A percentile compares a stretch with the other conserved stretches of the same genome.
Conservation (phyloP, 1,140 invertebrate species). For the Probaryconus sp. region DNA sequence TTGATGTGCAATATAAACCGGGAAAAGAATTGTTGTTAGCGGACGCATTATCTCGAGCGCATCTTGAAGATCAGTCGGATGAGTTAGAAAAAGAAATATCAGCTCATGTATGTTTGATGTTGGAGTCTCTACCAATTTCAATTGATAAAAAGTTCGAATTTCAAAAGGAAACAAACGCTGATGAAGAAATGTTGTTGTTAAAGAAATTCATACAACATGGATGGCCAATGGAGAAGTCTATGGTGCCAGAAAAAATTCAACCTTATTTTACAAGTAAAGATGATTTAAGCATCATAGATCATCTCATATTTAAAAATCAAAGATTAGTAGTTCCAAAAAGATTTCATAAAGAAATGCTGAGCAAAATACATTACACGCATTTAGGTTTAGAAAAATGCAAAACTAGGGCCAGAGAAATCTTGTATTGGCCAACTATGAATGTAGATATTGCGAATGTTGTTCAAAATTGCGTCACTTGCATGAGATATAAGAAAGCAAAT, state of each 20-base stretch:
- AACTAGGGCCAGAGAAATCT: slow-evolving; percentile 57
- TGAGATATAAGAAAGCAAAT: slow-evolving; percentile 59
- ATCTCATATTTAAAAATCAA: slow-evolving; percentile 64
- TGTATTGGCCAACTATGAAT: slow-evolving; percentile 66
- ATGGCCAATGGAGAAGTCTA: slow-evolving; percentile 39
- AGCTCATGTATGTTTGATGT: slow-evolving; percentile 5
- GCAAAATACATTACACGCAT: slow-evolving; percentile 28
- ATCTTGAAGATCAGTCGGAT: not conserved
- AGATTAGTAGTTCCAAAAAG: slow-evolving; percentile 66
- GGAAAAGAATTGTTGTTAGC: slow-evolving; percentile 71
- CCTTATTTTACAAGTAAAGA: slow-evolving; percentile 57
- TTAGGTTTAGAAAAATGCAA: slow-evolving; percentile 43
- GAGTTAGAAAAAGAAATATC: slow-evolving; percentile 12
- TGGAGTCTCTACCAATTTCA: not conserved
- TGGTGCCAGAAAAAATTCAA: slow-evolving; percentile 35
- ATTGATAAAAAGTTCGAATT: slow-evolving; percentile 19
- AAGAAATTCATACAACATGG: slow-evolving; percentile 33
- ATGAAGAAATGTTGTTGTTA: slow-evolving; percentile 44
- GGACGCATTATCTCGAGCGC: slow-evolving; percentile 64
- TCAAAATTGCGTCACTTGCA: slow-evolving; percentile 49
- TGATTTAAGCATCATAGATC: slow-evolving; percentile 60
- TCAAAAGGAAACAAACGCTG: slow-evolving; percentile 18
- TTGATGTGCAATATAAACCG: slow-evolving; percentile 57
- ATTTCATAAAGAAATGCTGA: slow-evolving; percentile 64
- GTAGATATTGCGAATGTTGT: slow-evolving; percentile 32